Evolutionary conservation across 2,797 vertebrate species (phyloP).

Genomic region (Semaprochilodus insignis): DNA sequence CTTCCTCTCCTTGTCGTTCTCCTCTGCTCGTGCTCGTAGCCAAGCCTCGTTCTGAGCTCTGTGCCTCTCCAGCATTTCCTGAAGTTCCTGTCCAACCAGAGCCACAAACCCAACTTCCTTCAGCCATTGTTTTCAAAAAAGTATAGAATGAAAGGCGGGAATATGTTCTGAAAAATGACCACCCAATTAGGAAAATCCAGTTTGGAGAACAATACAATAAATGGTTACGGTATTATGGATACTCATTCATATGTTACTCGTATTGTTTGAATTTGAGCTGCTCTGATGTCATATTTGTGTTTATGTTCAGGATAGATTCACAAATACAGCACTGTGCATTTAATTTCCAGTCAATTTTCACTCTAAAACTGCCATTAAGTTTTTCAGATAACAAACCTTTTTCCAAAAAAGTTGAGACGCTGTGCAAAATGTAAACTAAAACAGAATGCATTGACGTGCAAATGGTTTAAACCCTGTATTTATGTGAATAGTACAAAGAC

Average conservation of each 20-base stretch:
- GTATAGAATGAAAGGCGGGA: neutral
- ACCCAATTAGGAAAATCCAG: neutral
- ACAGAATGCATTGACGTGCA: too few relatives aligned
- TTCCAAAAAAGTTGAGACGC: too few relatives aligned
- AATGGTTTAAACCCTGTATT: too few relatives aligned
- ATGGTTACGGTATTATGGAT: neutral
- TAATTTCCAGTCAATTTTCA: too few relatives aligned
- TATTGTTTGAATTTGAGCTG: neutral
- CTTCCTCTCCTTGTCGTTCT: conserved; percentile 79
- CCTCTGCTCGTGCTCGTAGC: conserved; percentile 75
- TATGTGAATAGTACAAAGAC: too few relatives aligned
- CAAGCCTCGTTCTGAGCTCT: conserved; percentile 76
- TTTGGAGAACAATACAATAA: neutral
- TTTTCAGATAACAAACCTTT: too few relatives aligned
- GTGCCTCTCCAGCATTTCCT: conserved; percentile 78
- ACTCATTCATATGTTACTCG: neutral
- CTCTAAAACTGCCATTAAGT: too few relatives aligned
- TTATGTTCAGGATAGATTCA: conserved; percentile 38
- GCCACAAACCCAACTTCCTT: conserved; percentile 36
- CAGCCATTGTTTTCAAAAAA: conserved; percentile 1
- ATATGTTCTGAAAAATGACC: neutral
- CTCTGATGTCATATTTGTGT: conserved; percentile 49
- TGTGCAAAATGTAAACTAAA: too few relatives aligned
- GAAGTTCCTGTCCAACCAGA: conserved; percentile 70
- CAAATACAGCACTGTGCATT: neutral